Percentiles rank a stretch among this genome's conserved stretches.
Conservation (phyloP, 1,140 invertebrate species). For the Pseudomyrmex cubaensis region DNA sequence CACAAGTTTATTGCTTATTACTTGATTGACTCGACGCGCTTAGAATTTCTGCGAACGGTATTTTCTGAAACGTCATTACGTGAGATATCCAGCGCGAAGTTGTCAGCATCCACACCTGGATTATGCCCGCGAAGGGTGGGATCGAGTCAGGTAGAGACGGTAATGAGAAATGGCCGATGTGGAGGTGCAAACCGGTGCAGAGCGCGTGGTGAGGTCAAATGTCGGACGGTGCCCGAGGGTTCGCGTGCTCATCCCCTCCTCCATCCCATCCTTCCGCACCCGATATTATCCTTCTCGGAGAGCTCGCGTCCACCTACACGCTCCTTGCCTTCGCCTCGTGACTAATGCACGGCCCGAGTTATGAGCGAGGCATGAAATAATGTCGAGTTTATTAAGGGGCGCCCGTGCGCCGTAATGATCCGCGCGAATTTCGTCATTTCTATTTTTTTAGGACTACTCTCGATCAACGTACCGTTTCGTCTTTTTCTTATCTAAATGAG, state of each 20-base stretch:
- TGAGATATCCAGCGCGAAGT: constrained; percentile 7
- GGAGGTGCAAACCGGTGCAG: constrained; percentile 71
- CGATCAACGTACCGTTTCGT: constrained; percentile 4
- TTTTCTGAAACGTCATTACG: neutral
- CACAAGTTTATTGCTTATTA: too few relatives aligned
- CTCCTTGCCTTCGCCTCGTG: constrained; percentile 52
- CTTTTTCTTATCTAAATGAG: neutral
- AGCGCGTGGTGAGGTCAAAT: constrained; percentile 83
- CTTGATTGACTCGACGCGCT: neutral
- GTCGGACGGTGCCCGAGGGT: constrained; percentile 83
- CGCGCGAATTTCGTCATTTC: constrained; percentile 14
- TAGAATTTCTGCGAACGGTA: neutral
- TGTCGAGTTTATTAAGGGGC: constrained; percentile 41
- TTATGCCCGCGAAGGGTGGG: constrained; percentile 44
- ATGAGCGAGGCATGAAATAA: constrained; percentile 48
- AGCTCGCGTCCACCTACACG: constrained; percentile 64
- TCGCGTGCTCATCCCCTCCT: constrained; percentile 81
- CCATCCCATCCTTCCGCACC: constrained; percentile 51
- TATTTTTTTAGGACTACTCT: neutral
- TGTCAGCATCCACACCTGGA: constrained; percentile 41
- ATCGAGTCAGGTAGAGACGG: constrained; percentile 63
- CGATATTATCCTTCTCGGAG: constrained; percentile 59
- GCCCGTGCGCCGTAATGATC: constrained; percentile 1
- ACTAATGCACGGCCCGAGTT: constrained; percentile 51
- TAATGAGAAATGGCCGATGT: constrained; percentile 58